These are phyloP conservation scores for Heliconius aoede DNA, from an alignment of 2,888 invertebrate species.

Conservation along the genomic window DNA sequence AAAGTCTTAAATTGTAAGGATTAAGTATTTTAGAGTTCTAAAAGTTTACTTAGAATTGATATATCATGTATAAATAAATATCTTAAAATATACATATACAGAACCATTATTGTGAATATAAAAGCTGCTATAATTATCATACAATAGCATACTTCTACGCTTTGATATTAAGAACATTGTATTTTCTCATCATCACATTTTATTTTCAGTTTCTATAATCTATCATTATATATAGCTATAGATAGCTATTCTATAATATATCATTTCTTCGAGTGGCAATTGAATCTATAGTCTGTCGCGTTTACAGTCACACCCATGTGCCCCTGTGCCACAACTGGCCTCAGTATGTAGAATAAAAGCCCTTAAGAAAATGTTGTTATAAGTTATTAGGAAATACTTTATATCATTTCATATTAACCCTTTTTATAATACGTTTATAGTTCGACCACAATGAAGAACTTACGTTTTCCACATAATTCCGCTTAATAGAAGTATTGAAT, in stretches of 20 bases:
- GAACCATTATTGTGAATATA: neutral
- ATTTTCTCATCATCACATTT: neutral
- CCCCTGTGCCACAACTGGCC: no score
- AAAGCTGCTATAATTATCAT: neutral
- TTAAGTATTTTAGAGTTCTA: neutral
- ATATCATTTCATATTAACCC: neutral
- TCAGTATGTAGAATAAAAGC: neutral
- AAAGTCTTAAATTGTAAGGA: no score
- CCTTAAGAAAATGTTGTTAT: neutral
- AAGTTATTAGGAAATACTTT: neutral
- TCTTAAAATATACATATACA: neutral
- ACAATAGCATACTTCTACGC: conserved; percentile 4
- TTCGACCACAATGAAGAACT: conserved; percentile 12
- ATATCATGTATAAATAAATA: no score
- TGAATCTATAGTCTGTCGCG: no score
- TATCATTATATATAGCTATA: no score
- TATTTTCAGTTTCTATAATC: no score
- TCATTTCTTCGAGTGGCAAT: no score
- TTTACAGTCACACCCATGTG: no score
- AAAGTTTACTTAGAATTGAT: neutral
- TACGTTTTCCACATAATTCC: conserved; percentile 12
- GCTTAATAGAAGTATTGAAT: conserved; percentile 13
- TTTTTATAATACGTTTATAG: neutral
- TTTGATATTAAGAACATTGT: neutral
- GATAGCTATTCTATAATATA: no score